phyloP scores from a whole-genome alignment of 2,888 invertebrate species.

The Brachynemurus nebulosus region DNA sequence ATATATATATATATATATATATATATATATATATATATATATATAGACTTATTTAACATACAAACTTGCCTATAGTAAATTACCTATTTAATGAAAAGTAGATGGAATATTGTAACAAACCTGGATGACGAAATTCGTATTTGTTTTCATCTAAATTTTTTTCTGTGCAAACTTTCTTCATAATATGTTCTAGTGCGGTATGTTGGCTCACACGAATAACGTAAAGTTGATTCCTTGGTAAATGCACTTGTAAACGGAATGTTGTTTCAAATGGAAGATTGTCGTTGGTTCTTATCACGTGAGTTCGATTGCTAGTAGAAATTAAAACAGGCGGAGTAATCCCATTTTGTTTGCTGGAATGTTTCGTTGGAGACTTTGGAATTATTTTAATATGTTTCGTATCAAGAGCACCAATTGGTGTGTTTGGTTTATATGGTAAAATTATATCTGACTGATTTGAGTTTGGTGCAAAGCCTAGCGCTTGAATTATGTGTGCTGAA shows the following conservation, averaged over 20 bases:
- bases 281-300: conserved; percentile 15
- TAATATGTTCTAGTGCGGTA: conserved; percentile 51
- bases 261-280: conserved; percentile 48
- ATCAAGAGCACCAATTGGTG: conserved; percentile 49
- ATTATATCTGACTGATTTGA: conserved; percentile 30
- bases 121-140: conserved; percentile 66
- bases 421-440: conserved; percentile 57
- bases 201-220: conserved; percentile 60
- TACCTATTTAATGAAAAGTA: too few species aligned
- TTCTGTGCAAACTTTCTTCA: conserved; percentile 58
- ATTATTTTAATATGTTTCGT: conserved; percentile 32
- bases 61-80: too few species aligned
- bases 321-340: neutral
- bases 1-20: too few species aligned
- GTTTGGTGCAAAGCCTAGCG: conserved; percentile 35
- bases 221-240: conserved; percentile 67
- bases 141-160: conserved; percentile 58
- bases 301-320: neutral
- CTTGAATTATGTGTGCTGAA: conserved; percentile 48
- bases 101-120: too few species aligned
- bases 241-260: conserved; percentile 47
- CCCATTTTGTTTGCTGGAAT: neutral
- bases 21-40: too few species aligned
- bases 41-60: too few species aligned
- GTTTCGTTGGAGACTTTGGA: conserved; percentile 21